phyloP scores from a whole-genome alignment of 2,888 invertebrate genomes.

The Tipula lateralis region DNA sequence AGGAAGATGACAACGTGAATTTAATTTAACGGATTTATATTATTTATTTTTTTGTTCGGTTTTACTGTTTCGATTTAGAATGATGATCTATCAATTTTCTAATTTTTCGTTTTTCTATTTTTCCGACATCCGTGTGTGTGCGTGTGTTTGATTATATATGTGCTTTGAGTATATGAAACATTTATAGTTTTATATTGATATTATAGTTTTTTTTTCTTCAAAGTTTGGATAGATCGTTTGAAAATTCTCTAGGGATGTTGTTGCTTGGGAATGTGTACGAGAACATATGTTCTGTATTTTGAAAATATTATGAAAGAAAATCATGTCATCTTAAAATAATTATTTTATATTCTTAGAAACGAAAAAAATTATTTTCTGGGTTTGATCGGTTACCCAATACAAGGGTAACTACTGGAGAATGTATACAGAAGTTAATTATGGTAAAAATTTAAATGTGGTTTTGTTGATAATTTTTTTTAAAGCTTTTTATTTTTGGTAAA shows the following conservation, averaged over 20 bases:
- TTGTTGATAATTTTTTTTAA: background rate
- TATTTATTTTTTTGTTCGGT: background rate
- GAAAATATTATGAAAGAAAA: background rate
- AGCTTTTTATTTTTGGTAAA: background rate
- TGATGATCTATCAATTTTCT: background rate
- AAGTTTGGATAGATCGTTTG: background rate
- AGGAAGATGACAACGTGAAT: constrained; percentile 7
- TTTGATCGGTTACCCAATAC: background rate
- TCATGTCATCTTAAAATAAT: background rate
- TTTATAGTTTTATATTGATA: too few relatives aligned
- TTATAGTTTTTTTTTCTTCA: background rate
- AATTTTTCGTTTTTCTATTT: background rate
- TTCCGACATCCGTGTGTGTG: background rate
- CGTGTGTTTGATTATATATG: too few relatives aligned
- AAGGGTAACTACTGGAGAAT: background rate
- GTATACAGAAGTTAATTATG: background rate
- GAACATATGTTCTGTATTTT: background rate
- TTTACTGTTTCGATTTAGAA: background rate
- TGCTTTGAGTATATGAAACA: background rate
- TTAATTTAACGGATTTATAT: background rate
- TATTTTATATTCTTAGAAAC: background rate
- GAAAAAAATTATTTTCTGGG: background rate
- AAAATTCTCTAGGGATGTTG: background rate
- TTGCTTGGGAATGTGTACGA: too few relatives aligned
- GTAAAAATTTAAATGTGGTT: background rate